These are phyloP conservation scores for Cyanistes caeruleus DNA, from an alignment of 2,113 vertebrate species.

Conservation along the genomic window DNA sequence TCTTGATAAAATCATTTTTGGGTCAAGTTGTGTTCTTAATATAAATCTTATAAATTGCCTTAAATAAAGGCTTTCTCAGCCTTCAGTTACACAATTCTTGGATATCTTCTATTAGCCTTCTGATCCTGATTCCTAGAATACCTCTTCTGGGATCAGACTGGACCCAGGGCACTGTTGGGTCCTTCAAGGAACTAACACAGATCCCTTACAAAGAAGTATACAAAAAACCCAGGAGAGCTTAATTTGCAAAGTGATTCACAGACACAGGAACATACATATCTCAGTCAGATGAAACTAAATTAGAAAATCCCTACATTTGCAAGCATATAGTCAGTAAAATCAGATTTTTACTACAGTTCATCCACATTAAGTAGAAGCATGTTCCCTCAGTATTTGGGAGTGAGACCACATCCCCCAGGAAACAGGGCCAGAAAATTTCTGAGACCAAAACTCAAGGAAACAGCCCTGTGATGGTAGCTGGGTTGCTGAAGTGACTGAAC, in stretches of 20 bases:
- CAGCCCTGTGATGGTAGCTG: not conserved
- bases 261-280: not conserved
- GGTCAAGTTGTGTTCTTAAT: slow-evolving; percentile 15
- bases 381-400: not conserved
- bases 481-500: not conserved
- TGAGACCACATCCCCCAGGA: not conserved
- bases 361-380: not conserved
- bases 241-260: not conserved
- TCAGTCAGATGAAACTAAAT: not conserved
- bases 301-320: not conserved
- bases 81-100: not conserved
- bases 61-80: slow-evolving; percentile 8
- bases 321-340: not conserved
- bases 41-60: not conserved
- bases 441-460: not conserved
- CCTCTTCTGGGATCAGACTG: not conserved
- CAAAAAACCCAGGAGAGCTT: not conserved
- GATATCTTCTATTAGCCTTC: not conserved
- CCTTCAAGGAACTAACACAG: not conserved
- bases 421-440: not conserved
- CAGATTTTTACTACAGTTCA: not conserved
- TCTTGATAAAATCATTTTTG: slow-evolving; percentile 12
- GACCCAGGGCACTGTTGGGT: not conserved
- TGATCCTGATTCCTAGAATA: not conserved
- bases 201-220: not conserved